A percentile compares a stretch with the other conserved stretches of the same genome.
These are phyloP conservation scores for Urocynchramus pylzowi DNA, from an alignment of 2,113 vertebrate genomes.

Conservation along the genomic window DNA sequence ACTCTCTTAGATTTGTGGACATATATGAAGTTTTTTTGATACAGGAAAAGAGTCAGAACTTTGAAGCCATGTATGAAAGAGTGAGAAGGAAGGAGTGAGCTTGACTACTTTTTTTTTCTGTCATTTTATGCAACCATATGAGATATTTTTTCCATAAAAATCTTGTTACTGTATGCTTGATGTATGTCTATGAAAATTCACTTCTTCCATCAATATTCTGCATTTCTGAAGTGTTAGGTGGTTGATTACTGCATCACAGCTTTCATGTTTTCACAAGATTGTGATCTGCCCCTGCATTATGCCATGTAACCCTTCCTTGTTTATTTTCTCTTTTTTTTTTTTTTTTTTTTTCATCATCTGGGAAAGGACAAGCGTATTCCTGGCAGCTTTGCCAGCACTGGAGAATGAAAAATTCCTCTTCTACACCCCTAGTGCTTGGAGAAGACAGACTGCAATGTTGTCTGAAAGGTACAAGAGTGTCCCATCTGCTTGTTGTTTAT, in stretches of 20 bases:
- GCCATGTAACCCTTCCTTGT: not conserved
- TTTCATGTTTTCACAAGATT: not conserved
- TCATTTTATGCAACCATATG: not conserved
- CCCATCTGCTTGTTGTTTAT: not conserved
- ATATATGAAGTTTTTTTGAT: not conserved
- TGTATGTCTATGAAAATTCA: not conserved
- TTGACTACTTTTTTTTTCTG: not conserved
- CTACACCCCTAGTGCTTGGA: not conserved
- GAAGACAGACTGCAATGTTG: not conserved
- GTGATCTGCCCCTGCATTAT: not conserved
- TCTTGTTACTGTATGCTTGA: rapidly evolving
- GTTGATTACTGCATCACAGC: not conserved
- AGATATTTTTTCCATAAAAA: not conserved
- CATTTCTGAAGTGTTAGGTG: not conserved
- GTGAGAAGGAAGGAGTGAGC: not conserved
- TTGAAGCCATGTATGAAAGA: not conserved
- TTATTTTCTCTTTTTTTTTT: not conserved
- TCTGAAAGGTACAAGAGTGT: not conserved
- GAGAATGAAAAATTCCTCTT: not conserved
- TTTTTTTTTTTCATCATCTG: not conserved
- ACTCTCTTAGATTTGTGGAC: not conserved
- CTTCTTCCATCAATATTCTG: not conserved
- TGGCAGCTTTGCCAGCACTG: not conserved
- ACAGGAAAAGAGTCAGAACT: not conserved
- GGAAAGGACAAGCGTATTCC: not conserved